A percentile compares a stretch with the other conserved stretches of the same genome.
phyloP scores from a whole-genome alignment of 2,888 invertebrate genomes.

The Tenthredo distinguenda region DNA sequence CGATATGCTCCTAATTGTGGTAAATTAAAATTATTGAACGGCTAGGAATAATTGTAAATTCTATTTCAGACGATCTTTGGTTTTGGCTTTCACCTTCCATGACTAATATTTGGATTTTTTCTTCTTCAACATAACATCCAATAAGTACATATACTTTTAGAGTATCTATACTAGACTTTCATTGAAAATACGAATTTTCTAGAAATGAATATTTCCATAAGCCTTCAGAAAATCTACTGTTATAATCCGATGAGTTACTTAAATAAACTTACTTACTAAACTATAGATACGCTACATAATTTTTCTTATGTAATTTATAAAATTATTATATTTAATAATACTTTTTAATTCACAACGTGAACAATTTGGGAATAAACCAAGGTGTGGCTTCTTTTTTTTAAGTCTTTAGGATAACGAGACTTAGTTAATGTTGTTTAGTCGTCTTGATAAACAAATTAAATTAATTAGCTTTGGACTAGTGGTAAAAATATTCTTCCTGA shows the following conservation, averaged over 20 bases:
- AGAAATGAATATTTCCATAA: background rate
- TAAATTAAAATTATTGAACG: too few relatives aligned
- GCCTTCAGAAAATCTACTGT: background rate
- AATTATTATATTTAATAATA: background rate
- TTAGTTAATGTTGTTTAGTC: background rate
- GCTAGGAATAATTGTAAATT: conserved; percentile 13
- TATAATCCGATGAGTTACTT: background rate
- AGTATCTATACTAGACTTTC: conserved; percentile 35
- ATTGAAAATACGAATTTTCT: background rate
- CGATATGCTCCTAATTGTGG: background rate
- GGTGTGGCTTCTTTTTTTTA: background rate
- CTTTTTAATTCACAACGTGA: conserved; percentile 13
- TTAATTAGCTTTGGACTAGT: background rate
- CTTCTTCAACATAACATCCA: background rate
- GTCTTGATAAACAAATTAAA: background rate
- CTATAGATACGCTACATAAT: background rate
- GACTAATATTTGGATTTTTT: background rate
- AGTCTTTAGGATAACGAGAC: conserved; percentile 13
- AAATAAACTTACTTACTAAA: conserved; percentile 10
- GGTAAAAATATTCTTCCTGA: conserved; percentile 32
- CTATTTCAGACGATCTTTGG: background rate
- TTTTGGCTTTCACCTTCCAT: background rate
- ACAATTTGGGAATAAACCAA: background rate
- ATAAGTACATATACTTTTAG: conserved; percentile 13
- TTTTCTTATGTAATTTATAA: conserved; percentile 13